Conservation (phyloP, 2,888 invertebrate species). For the Cephus runcator region DNA sequence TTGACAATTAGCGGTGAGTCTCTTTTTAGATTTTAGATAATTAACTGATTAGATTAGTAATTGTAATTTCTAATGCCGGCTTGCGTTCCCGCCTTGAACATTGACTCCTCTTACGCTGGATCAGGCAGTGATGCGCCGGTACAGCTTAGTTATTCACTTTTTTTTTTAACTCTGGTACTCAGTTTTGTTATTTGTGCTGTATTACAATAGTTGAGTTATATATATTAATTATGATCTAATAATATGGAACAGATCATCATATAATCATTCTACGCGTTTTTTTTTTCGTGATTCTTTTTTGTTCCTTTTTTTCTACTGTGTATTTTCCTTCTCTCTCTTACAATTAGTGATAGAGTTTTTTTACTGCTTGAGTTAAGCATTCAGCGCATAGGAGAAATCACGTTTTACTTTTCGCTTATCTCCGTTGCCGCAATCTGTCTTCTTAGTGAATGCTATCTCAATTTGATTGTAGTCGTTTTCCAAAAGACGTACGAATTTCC, state of each 20-base stretch:
- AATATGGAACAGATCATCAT: background rate
- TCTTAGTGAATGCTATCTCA: background rate
- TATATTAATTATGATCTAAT: background rate
- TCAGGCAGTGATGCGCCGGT: background rate
- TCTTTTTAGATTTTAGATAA: background rate
- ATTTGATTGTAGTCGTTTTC: background rate
- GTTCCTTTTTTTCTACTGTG: background rate
- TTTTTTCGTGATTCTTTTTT: background rate
- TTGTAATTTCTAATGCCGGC: background rate
- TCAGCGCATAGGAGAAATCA: background rate
- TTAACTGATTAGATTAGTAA: background rate
- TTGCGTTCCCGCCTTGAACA: background rate
- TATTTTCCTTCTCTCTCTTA: background rate
- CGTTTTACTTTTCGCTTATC: background rate
- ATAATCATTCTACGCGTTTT: background rate
- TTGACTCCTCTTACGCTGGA: background rate
- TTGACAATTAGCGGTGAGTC: background rate
- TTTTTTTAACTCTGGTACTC: background rate
- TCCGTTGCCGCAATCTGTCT: background rate
- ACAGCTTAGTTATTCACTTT: background rate
- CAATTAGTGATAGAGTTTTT: background rate
- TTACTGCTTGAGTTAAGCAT: background rate
- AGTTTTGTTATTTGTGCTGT: background rate
- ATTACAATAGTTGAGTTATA: background rate
- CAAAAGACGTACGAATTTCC: background rate